Conservation (phyloP, 2,888 invertebrate species). For the Netelia virgata region DNA sequence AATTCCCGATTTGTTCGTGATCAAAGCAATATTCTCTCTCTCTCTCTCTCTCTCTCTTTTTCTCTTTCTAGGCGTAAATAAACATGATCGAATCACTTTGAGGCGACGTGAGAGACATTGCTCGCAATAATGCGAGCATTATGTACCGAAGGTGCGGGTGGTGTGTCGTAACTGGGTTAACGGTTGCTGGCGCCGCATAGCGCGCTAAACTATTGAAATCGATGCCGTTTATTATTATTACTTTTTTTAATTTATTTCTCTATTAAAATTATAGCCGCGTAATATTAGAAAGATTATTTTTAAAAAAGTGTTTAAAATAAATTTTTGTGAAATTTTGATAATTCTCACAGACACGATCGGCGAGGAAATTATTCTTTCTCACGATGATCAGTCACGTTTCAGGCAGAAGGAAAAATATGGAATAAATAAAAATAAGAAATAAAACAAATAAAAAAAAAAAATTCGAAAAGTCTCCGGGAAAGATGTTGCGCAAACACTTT, state of each 20-base stretch:
- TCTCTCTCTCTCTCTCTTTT: slow-evolving; percentile 11
- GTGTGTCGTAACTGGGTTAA: slow-evolving; percentile 80
- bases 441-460: slow-evolving; percentile 27
- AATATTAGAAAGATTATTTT: not conserved
- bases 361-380: not conserved
- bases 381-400: not conserved
- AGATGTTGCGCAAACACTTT: slow-evolving; percentile 32
- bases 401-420: not conserved
- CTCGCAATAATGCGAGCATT: slow-evolving; percentile 75
- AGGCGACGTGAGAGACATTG: slow-evolving; percentile 27
- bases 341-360: slow-evolving; percentile 67
- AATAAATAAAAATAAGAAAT: not conserved
- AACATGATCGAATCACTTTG: slow-evolving; percentile 20
- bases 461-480: slow-evolving; percentile 27
- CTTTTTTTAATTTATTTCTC: not conserved
- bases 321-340: slow-evolving; percentile 26
- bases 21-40: slow-evolving; percentile 16
- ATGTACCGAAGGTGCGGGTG: slow-evolving; percentile 63
- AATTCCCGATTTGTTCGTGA: slow-evolving; percentile 17
- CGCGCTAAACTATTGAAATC: slow-evolving; percentile 69
- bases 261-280: not conserved
- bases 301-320: not conserved
- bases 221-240: slow-evolving; percentile 28
- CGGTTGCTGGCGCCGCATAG: slow-evolving; percentile 69
- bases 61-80: slow-evolving; percentile 1